Evolutionary conservation across 1,140 invertebrate genomes (phyloP), one percentile per base, ranked within the genome.

Genomic region (Drosophila ercepeae): DNA sequence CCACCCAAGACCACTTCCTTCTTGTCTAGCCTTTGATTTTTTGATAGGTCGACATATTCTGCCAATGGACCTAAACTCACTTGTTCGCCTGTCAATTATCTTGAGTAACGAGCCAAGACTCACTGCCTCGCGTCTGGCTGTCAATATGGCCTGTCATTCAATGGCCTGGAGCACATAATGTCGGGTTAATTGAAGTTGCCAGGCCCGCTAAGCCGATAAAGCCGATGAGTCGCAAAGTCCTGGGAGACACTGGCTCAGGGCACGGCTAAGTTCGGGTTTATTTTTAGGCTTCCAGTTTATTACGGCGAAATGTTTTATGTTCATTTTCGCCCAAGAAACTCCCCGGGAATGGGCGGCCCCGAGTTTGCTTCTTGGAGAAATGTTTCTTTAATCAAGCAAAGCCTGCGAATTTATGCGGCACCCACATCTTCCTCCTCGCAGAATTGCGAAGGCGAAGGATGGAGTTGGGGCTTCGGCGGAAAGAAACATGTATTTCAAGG

Each of bases 401-500:
- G 27, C 29, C 61, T 21, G 46, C 29, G 23, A 45, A 53, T 53
- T 53, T 60, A 53, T 53, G 44, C 21, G 50, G 50, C 64, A 67
- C 64, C 64, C 64, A 67, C 64, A 53, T 68, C 27, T 16, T 46
- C 8, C 29, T 70, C 23, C 32, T 23, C 16, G 36, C n/a, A 46
- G 23, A 44, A 46, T 49, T 53, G 69, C 70, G 32, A 32, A 48
- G 65, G 14, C 5, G 44, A n/a, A n/a, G n/a, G 29, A 13, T 21
- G 39, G 1, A 19, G 36, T 8, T 16, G 18, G 41, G 25, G 14
- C 21, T 25, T 29, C 27, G 39, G 27, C 25, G 36, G 48, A 67
- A 65, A 67, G 63, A 42, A 65, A 65, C 60, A 65, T 67, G 16
- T 60, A 64, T 76, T 84, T 84, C 82, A 84, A 84, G 81, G 81